Evolutionary conservation across 2,113 vertebrate species (phyloP).

Genomic region (Tachysurus vachellii): DNA sequence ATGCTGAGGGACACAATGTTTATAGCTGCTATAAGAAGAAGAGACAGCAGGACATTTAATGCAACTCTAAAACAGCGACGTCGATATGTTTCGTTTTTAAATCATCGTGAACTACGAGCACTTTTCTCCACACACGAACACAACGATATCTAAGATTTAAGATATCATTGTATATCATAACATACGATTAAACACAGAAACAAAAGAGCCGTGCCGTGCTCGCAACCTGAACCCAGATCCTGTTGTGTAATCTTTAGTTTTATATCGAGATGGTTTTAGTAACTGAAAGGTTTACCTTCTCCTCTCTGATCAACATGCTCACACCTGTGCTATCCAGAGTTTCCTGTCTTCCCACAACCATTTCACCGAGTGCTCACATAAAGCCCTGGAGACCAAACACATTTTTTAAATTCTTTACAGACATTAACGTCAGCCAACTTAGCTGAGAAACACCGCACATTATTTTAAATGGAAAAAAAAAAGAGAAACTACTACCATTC

Average conservation of each 20-base stretch:
- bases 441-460: too few relatives aligned
- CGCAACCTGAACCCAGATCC: neutral
- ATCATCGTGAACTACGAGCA: too few relatives aligned
- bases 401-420: neutral
- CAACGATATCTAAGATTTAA: neutral
- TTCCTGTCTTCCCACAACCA: neutral
- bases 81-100: too few relatives aligned
- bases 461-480: too few relatives aligned
- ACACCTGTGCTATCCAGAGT: neutral
- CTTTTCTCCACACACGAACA: too few relatives aligned
- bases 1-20: too few relatives aligned
- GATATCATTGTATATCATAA: neutral
- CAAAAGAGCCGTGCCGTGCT: neutral
- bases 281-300: conserved; percentile 8
- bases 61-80: neutral
- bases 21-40: too few relatives aligned
- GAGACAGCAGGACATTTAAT: too few relatives aligned
- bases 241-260: neutral
- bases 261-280: neutral
- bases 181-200: neutral
- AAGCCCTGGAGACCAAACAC: conserved; percentile 11
- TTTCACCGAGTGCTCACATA: neutral
- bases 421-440: too few relatives aligned
- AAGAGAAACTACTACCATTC: too few relatives aligned
- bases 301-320: neutral